Conservation (phyloP, 2,113 vertebrate species). For the Eupsittula cactorum region DNA sequence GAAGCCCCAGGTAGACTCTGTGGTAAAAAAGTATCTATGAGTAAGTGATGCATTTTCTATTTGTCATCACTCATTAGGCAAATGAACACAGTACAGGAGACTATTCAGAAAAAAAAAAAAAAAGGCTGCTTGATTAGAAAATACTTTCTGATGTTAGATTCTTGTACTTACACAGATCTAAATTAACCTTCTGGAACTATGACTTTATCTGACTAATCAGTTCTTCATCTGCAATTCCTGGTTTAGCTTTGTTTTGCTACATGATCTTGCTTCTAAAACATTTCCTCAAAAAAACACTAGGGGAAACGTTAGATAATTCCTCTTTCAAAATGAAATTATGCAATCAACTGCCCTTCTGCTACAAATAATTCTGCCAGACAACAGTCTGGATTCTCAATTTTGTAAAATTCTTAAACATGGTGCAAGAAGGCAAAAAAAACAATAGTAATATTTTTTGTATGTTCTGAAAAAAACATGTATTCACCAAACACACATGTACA, state of each 20-base stretch:
- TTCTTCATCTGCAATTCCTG: background rate
- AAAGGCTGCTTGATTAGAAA: background rate
- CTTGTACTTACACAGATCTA: background rate
- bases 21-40: background rate
- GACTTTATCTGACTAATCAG: background rate
- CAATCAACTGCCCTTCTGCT: background rate
- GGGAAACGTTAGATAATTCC: background rate
- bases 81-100: background rate
- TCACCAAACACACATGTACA: background rate
- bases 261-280: background rate
- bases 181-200: background rate
- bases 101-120: background rate
- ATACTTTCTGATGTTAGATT: background rate
- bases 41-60: background rate
- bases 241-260: background rate
- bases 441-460: background rate
- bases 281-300: background rate
- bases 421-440: background rate
- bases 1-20: background rate
- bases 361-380: background rate
- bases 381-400: background rate
- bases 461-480: background rate
- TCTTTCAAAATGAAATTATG: background rate
- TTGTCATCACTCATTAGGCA: background rate
- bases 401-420: background rate